A percentile compares a stretch with the other conserved stretches of the same genome.
phyloP scores from a whole-genome alignment of 2,888 invertebrate species.

The Leptarthrus brevirostris region DNA sequence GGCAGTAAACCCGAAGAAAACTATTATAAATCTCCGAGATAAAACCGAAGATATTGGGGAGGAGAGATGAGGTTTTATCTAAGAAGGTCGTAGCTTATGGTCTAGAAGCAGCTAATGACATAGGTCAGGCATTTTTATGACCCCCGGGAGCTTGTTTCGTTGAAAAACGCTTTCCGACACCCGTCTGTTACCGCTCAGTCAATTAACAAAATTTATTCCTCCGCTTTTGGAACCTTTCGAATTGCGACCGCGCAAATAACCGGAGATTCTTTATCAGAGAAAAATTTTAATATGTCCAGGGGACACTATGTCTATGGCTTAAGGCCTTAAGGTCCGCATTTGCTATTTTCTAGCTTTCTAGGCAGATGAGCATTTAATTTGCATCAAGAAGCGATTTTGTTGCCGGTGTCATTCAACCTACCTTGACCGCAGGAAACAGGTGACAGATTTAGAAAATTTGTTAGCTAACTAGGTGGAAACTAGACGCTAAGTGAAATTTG shows the following conservation, averaged over 20 bases:
- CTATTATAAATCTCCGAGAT: slow-evolving; percentile 25
- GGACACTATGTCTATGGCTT: neutral
- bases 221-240: neutral
- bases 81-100: neutral
- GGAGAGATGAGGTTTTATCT: neutral
- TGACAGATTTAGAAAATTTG: slow-evolving; percentile 21
- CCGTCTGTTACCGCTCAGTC: slow-evolving; percentile 1
- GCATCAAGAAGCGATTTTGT: slow-evolving; percentile 29
- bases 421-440: slow-evolving; percentile 36
- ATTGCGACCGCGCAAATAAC: slow-evolving; percentile 8
- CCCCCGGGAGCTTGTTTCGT: slow-evolving; percentile 25
- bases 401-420: slow-evolving; percentile 23
- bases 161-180: neutral
- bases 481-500: slow-evolving; percentile 38
- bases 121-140: slow-evolving; percentile 44
- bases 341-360: slow-evolving; percentile 31
- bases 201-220: slow-evolving; percentile 35
- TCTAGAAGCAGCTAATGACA: slow-evolving; percentile 22
- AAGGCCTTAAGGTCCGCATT: neutral
- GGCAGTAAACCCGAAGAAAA: slow-evolving; percentile 13
- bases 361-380: slow-evolving; percentile 32
- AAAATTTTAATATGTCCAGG: slow-evolving; percentile 2
- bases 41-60: neutral
- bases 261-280: slow-evolving; percentile 12
- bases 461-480: slow-evolving; percentile 38